Base-by-base conservation (phyloP, 2,888 invertebrate genomes). In the Aethes cnicana region DNA sequence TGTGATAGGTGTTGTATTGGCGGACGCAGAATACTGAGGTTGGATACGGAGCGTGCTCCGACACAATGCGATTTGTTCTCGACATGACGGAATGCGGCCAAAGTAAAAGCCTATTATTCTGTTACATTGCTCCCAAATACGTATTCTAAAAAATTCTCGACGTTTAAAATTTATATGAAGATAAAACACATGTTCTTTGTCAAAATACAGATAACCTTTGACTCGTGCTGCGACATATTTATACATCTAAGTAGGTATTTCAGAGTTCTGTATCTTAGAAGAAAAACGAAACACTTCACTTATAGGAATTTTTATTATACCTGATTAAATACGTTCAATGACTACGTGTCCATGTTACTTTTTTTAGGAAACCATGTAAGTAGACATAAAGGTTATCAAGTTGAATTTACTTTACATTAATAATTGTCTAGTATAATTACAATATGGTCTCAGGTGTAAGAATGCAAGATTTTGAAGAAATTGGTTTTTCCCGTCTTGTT, bases 1-100 rank as follows among this genome's bases (percentile, higher is more conserved):
- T 78, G 66, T 72, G 63, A 57, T 62, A 76, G 76, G 79, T 80
- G 81, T 80, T 68, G 72, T 61, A 72, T 74, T 72, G 71, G 71
- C 67, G 64, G 63, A 59, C 62, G 64, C 69, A 77, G 74, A 70
- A 65, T 33, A 66, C 63, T 66, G 58, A 49, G 64, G 68, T 69
- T 68, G 65, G 79, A 67, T 65, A 77, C 76, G 80, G 69, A 71
- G 61, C 62, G 63, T 72, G 75, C 69, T 55, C 62, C 52, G 50
- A 58, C 66, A 81, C 80, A 79, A 81, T 73, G 63, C 66, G 62
- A 63, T 59, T 68, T 64, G 56, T 62, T 64, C 56, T 68, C 57
- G 60, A 60, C 55, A 64, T 63, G 66, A 63, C 59, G 68, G 70
- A 73, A 74, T 72, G 68, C 57, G 63, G 57, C 59, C 58, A 64